Conservation (phyloP, 2,797 vertebrate species). For the Channallabes apus region DNA sequence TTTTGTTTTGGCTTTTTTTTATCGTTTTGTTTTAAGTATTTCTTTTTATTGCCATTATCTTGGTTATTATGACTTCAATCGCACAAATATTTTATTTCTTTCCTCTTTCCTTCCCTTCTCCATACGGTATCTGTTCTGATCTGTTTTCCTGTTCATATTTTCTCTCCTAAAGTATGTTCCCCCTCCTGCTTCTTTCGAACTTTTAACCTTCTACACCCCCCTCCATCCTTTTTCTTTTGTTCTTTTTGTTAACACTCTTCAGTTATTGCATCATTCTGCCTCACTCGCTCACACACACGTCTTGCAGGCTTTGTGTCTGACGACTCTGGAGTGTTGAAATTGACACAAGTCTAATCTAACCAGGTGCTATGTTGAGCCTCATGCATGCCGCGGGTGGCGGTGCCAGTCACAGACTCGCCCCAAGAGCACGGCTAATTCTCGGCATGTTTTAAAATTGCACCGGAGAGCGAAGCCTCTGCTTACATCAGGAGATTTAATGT, state of each 20-base stretch:
- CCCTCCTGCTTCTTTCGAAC: background rate
- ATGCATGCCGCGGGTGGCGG: slow-evolving; percentile 58
- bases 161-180: background rate
- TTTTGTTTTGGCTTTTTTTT: background rate
- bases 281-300: slow-evolving; percentile 50
- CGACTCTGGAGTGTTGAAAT: slow-evolving; percentile 64
- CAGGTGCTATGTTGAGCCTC: slow-evolving; percentile 57
- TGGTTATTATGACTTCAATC: background rate
- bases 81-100: background rate
- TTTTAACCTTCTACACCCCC: background rate
- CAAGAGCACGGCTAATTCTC: slow-evolving; percentile 45
- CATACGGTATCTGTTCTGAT: slow-evolving; percentile 19
- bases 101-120: background rate
- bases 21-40: background rate
- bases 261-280: slow-evolving; percentile 44
- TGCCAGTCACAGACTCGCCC: slow-evolving; percentile 43
- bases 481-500: slow-evolving; percentile 11
- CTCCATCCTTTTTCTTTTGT: background rate
- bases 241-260: slow-evolving; percentile 41
- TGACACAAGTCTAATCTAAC: slow-evolving; percentile 66
- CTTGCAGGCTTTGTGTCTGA: slow-evolving; percentile 60
- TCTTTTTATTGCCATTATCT: background rate
- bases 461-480: slow-evolving; percentile 19
- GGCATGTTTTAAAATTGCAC: slow-evolving; percentile 36
- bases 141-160: background rate